These are phyloP conservation scores for Zeugodacus cucurbitae DNA, from an alignment of 1,140 invertebrate species.

Conservation along the genomic window DNA sequence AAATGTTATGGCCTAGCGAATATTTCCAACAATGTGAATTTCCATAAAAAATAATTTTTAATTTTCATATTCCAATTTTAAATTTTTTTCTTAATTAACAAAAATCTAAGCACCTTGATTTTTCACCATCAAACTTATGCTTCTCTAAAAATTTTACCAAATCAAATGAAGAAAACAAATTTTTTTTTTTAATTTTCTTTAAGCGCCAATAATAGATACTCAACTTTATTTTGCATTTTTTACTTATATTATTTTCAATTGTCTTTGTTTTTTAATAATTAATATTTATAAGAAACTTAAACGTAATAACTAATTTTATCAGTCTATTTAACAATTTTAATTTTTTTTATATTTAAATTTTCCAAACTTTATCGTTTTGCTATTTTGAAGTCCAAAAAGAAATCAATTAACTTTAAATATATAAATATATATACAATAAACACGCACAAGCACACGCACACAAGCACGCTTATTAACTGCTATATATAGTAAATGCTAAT, in stretches of 20 bases:
- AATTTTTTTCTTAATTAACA: no score
- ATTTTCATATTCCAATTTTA: no score
- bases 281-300: constrained; percentile 41
- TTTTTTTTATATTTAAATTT: constrained; percentile 17
- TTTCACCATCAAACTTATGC: no score
- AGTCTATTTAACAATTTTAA: constrained; percentile 43
- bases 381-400: constrained; percentile 36
- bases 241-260: constrained; percentile 34
- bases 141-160: neutral
- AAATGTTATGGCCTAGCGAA: no score
- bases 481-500: neutral
- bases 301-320: constrained; percentile 45
- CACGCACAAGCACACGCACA: neutral
- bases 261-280: constrained; percentile 31
- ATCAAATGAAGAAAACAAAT: neutral
- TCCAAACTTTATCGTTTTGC: neutral
- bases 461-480: neutral
- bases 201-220: constrained; percentile 32
- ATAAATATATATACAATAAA: neutral
- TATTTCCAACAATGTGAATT: no score
- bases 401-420: neutral
- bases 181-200: neutral
- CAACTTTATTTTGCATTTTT: constrained; percentile 24
- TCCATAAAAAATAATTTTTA: no score
- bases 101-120: no score